These are phyloP conservation scores for Leptopilina syphax DNA, from an alignment of 2,888 invertebrate genomes.

Conservation along the genomic window DNA sequence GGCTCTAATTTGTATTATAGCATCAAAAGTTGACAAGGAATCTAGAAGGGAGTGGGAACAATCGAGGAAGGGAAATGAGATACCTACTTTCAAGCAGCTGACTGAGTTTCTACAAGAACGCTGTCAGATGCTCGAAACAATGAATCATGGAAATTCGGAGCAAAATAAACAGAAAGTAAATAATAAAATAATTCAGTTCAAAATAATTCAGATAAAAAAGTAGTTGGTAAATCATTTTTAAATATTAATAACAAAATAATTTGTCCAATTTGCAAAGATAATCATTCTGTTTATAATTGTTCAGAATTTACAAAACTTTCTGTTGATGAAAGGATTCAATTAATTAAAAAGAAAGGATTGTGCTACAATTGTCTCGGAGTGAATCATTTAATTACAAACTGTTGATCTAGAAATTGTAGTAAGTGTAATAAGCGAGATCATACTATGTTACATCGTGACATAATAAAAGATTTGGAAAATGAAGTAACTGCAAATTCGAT, in stretches of 20 bases:
- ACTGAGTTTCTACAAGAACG: background rate
- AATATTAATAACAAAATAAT: background rate
- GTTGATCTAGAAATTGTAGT: constrained; percentile 35
- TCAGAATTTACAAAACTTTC: constrained; percentile 43
- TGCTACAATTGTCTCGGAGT: constrained; percentile 44
- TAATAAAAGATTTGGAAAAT: too few species aligned
- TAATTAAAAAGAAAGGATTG: constrained; percentile 41
- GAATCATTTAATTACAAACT: constrained; percentile 40
- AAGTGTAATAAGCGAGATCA: constrained; percentile 44
- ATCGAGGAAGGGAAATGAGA: background rate
- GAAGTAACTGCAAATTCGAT: too few species aligned
- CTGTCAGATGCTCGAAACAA: background rate
- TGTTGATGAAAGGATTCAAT: constrained; percentile 26
- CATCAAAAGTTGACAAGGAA: constrained; percentile 24
- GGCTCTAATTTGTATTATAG: background rate
- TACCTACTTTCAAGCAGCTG: background rate
- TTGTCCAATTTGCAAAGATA: constrained; percentile 21
- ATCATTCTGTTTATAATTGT: constrained; percentile 41
- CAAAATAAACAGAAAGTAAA: background rate
- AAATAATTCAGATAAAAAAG: background rate
- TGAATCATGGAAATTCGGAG: background rate
- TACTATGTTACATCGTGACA: constrained; percentile 37
- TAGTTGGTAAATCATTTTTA: background rate
- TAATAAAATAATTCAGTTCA: background rate
- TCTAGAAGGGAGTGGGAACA: constrained; percentile 34